These are phyloP conservation scores for Corythaeola cristata DNA, from an alignment of 2,113 vertebrate species.

Conservation along the genomic window DNA sequence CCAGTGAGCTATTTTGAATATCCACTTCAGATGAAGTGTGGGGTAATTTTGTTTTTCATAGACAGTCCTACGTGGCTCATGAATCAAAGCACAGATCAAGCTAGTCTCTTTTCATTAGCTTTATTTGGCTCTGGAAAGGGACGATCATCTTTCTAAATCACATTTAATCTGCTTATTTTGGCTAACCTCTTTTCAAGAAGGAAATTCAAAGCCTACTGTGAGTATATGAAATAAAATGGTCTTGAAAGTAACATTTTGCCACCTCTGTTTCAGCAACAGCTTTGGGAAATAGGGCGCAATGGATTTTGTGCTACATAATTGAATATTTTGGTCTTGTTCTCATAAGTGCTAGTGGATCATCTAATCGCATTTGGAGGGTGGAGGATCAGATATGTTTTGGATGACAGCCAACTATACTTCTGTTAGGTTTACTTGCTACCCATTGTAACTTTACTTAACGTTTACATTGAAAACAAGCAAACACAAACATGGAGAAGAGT, in stretches of 20 bases:
- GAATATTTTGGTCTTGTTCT: background rate
- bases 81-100: constrained; percentile 73
- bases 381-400: background rate
- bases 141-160: constrained; percentile 78
- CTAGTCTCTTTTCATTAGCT: constrained; percentile 80
- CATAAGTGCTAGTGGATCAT: background rate
- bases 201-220: constrained; percentile 16
- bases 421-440: background rate
- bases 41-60: background rate
- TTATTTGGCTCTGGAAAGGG: constrained; percentile 80
- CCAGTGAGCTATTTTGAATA: background rate
- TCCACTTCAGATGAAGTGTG: background rate
- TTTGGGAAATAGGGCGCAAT: background rate
- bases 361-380: background rate
- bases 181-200: constrained; percentile 75
- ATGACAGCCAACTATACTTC: background rate
- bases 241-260: constrained; percentile 17
- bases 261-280: background rate
- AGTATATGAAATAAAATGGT: background rate
- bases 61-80: constrained; percentile 5
- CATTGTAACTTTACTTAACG: background rate
- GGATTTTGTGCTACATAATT: background rate
- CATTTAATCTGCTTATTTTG: constrained; percentile 82
- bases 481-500: background rate
- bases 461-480: background rate